Conservation (phyloP, 2,888 invertebrate species). For the Lepidocyrtoides sp. region DNA sequence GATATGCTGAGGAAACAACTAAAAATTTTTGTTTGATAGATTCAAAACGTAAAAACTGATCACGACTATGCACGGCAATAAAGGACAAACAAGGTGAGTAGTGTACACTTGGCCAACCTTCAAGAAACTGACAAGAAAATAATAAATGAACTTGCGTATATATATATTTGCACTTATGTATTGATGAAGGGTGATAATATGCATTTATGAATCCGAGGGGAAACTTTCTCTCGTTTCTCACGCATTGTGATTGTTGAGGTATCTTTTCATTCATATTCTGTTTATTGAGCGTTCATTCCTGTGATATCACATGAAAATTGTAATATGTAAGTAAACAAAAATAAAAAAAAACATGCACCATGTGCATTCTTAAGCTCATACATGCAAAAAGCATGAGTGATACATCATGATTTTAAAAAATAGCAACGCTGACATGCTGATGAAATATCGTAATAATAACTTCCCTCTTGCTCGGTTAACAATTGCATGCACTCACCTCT, state of each 20-base stretch:
- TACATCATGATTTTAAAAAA: not conserved
- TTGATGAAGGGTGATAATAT: slow-evolving; percentile 30
- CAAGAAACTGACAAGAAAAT: slow-evolving; percentile 59
- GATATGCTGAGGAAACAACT: not conserved
- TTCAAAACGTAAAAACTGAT: not conserved
- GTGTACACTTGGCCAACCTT: slow-evolving; percentile 64
- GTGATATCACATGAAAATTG: not conserved
- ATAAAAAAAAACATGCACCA: not conserved
- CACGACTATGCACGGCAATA: not conserved
- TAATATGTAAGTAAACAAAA: not conserved
- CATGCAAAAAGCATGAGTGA: not conserved
- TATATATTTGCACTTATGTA: slow-evolving; percentile 21
- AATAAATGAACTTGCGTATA: slow-evolving; percentile 66
- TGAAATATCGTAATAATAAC: slow-evolving; percentile 40
- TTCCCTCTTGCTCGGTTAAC: not conserved
- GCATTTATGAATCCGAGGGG: slow-evolving; percentile 28
- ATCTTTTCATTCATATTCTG: not conserved
- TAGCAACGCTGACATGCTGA: not conserved
- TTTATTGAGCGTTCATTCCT: slow-evolving; percentile 21
- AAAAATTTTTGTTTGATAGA: not conserved
- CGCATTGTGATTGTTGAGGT: slow-evolving; percentile 55
- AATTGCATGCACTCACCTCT: not conserved
- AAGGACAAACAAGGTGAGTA: too few relatives aligned
- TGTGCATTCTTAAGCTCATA: not conserved
- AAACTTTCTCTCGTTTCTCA: slow-evolving; percentile 73